A percentile compares a stretch with the other conserved stretches of the same genome.
These are phyloP conservation scores for Maniola jurtina DNA, from an alignment of 1,140 invertebrate species.

Conservation along the genomic window DNA sequence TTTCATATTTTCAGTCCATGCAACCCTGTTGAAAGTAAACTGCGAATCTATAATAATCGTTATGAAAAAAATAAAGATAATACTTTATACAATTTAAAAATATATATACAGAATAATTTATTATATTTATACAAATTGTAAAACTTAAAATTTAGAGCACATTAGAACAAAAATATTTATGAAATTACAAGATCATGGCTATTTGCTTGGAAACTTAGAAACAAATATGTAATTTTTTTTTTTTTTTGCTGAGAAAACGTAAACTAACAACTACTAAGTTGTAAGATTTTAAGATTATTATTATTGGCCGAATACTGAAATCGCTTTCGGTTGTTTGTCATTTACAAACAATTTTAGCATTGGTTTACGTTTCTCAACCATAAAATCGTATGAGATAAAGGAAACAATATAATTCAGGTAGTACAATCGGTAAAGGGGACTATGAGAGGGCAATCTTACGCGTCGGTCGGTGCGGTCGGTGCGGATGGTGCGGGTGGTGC, in stretches of 20 bases:
- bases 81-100: constrained; percentile 7
- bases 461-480: constrained; percentile 1
- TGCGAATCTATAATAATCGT: not conserved
- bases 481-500: not conserved
- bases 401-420: no score
- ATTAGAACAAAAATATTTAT: not conserved
- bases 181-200: not conserved
- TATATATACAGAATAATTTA: constrained; percentile 13
- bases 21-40: constrained; percentile 14
- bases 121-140: constrained; percentile 5
- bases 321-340: no score
- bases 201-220: no score
- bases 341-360: no score
- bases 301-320: no score
- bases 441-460: not conserved
- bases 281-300: no score
- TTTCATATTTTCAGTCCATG: constrained; percentile 8
- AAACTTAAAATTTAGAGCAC: constrained; percentile 8
- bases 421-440: not conserved
- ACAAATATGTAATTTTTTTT: no score
- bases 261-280: not conserved
- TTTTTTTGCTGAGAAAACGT: not conserved
- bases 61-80: not conserved
- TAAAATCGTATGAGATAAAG: no score
- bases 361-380: no score